Percentiles rank a stretch among this genome's conserved stretches.
These are phyloP conservation scores for Hydrolagus colliei DNA, from an alignment of 2,797 vertebrate species.

Conservation along the genomic window DNA sequence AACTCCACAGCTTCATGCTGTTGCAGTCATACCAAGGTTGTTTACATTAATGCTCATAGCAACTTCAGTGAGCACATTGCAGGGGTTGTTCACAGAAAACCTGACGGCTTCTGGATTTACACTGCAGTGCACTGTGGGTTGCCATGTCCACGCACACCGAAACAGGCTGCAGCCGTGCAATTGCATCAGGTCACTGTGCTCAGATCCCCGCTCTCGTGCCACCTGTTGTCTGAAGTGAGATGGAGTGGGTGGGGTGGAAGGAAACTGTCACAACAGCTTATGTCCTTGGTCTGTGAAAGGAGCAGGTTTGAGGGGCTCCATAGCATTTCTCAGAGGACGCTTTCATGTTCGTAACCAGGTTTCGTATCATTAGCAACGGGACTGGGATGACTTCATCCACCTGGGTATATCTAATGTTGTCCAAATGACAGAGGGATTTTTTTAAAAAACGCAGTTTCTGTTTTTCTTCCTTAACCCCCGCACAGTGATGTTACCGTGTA, in stretches of 20 bases:
- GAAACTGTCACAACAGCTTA: no score
- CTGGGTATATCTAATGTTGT: neutral
- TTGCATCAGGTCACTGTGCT: neutral
- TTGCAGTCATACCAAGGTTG: neutral
- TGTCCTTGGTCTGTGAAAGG: no score
- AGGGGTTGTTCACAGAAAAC: constrained; percentile 3
- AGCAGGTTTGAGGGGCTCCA: no score
- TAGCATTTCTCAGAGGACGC: no score
- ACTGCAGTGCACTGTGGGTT: neutral
- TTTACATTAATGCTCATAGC: neutral
- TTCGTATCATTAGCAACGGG: neutral
- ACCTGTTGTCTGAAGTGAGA: neutral
- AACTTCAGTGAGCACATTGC: neutral
- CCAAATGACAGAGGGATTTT: neutral
- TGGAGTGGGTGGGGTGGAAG: neutral
- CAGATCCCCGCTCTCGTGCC: neutral
- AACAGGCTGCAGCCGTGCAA: neutral
- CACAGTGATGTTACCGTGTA: neutral
- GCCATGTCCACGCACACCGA: neutral
- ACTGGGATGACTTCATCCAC: neutral
- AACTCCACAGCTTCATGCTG: neutral
- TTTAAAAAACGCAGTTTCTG: neutral
- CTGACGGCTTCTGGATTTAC: neutral
- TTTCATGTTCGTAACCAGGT: neutral
- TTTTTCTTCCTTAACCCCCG: neutral